Percentiles rank a stretch among this genome's conserved stretches.
These are phyloP conservation scores for Drosophila nigritarsus DNA, from an alignment of 2,888 invertebrate species.

Conservation along the genomic window DNA sequence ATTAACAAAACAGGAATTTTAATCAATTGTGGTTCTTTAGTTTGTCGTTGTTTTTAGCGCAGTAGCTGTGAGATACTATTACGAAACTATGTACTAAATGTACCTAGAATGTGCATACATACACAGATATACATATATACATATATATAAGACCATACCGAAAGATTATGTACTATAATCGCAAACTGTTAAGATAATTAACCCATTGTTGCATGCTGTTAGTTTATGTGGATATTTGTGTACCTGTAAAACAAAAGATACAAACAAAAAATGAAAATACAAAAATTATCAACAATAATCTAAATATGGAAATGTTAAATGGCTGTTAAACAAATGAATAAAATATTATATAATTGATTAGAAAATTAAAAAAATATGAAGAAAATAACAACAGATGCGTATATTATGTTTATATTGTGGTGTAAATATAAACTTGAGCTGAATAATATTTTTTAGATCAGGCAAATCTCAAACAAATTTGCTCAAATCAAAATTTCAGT, in stretches of 20 bases:
- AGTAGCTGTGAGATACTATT: slow-evolving; percentile 73
- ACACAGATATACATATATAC: background rate
- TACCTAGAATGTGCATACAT: slow-evolving; percentile 29
- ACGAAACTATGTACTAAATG: slow-evolving; percentile 37
- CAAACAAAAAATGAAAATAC: slow-evolving; percentile 9
- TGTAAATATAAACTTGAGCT: slow-evolving; percentile 38
- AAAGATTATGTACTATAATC: slow-evolving; percentile 6
- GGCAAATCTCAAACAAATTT: slow-evolving; percentile 56
- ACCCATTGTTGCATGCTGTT: slow-evolving; percentile 72
- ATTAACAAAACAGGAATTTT: slow-evolving; percentile 63
- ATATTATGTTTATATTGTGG: slow-evolving; percentile 12
- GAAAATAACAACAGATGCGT: too few relatives aligned
- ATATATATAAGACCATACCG: slow-evolving; percentile 9
- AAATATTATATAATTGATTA: slow-evolving; percentile 24
- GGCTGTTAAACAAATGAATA: slow-evolving; percentile 60
- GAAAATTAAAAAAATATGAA: slow-evolving; percentile 48
- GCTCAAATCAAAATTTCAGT: slow-evolving; percentile 57
- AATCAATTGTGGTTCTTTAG: slow-evolving; percentile 57
- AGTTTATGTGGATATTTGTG: slow-evolving; percentile 65
- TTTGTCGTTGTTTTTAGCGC: slow-evolving; percentile 71
- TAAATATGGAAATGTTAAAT: slow-evolving; percentile 62
- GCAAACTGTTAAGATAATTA: slow-evolving; percentile 32
- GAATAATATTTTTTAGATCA: slow-evolving; percentile 18
- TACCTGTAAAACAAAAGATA: slow-evolving; percentile 62
- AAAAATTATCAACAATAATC: slow-evolving; percentile 63